A percentile compares a stretch with the other conserved stretches of the same genome.
These are phyloP conservation scores for Brachypterus glaber DNA, from an alignment of 2,888 invertebrate genomes.

Conservation along the genomic window DNA sequence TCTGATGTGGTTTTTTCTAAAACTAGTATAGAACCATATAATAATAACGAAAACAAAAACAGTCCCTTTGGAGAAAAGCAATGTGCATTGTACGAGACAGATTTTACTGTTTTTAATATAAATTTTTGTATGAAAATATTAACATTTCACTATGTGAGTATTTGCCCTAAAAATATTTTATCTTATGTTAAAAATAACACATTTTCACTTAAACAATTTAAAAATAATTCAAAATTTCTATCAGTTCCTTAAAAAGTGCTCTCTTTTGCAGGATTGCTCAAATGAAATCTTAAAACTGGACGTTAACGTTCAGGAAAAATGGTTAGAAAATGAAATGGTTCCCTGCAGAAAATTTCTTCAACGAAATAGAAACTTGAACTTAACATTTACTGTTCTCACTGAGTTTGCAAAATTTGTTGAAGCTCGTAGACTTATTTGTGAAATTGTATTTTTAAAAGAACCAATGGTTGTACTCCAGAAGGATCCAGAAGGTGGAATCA, in stretches of 20 bases:
- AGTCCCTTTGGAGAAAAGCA: slow-evolving; percentile 13
- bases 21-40: slow-evolving; percentile 9
- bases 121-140: slow-evolving; percentile 4
- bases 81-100: slow-evolving; percentile 6
- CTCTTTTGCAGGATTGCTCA: neutral
- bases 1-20: slow-evolving; percentile 8
- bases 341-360: neutral
- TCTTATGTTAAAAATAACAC: too few relatives aligned
- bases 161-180: too few relatives aligned
- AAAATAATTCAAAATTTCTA: too few relatives aligned
- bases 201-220: too few relatives aligned
- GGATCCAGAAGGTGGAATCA: neutral
- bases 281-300: slow-evolving; percentile 3
- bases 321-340: neutral
- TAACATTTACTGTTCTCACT: neutral
- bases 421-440: neutral
- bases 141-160: slow-evolving; percentile 1
- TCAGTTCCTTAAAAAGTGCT: too few relatives aligned
- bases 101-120: slow-evolving; percentile 8
- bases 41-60: slow-evolving; percentile 4
- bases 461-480: neutral
- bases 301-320: neutral
- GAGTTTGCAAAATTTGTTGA: slow-evolving; percentile 2
- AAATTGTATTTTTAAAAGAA: slow-evolving; percentile 1
- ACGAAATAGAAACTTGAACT: neutral